Conservation (phyloP, 2,113 vertebrate genomes). For the Sturnira hondurensis region DNA sequence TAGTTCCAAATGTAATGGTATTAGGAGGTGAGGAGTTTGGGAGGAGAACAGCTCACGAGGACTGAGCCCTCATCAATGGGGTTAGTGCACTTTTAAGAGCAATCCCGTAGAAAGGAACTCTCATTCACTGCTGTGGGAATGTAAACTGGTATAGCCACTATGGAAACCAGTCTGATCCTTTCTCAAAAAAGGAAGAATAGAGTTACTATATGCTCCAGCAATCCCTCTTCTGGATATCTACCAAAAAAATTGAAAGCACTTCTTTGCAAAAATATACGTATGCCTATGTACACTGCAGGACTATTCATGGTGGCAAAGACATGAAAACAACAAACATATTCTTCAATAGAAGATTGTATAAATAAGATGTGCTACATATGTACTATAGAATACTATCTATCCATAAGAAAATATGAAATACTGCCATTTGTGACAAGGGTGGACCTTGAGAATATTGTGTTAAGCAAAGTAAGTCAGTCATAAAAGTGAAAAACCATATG, state of each 20-base stretch:
- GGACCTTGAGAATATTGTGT: background rate
- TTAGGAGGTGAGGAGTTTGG: background rate
- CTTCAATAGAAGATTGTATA: background rate
- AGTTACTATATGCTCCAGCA: background rate
- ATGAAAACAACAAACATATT: background rate
- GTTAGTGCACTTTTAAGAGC: background rate
- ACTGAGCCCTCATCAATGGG: background rate
- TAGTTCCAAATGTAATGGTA: background rate
- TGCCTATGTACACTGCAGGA: no score
- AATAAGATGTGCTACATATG: background rate
- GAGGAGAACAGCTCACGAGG: background rate
- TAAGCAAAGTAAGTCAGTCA: no score
- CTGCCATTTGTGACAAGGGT: background rate
- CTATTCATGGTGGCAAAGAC: background rate
- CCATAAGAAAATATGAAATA: background rate
- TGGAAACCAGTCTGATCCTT: background rate
- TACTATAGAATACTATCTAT: background rate
- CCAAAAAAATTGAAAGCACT: background rate
- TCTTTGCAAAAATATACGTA: no score
- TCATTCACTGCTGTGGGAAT: background rate
- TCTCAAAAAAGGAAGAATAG: background rate
- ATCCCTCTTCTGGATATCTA: background rate
- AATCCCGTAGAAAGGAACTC: background rate
- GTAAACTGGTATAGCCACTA: background rate
- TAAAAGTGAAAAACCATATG: no score